A percentile compares a stretch with the other conserved stretches of the same genome.
phyloP scores from a whole-genome alignment of 2,888 invertebrate genomes.

The Silvanus unidentatus region DNA sequence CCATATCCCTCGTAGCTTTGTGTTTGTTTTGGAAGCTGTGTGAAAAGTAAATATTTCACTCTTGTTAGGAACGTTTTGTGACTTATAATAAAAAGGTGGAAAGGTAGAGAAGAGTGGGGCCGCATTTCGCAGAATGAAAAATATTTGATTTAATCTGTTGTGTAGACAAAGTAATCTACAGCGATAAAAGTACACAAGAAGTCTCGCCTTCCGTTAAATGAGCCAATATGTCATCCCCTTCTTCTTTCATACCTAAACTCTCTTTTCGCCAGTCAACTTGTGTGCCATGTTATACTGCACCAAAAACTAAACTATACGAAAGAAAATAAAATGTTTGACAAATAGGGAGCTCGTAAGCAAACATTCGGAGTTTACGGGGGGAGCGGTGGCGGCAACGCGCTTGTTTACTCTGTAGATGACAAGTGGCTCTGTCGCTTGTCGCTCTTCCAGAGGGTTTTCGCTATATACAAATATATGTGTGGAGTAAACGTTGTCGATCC shows the following conservation, averaged over 20 bases:
- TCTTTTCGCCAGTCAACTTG: too few species aligned
- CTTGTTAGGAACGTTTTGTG: background rate
- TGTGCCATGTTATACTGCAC: slow-evolving; percentile 20
- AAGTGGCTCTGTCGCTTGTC: slow-evolving; percentile 35
- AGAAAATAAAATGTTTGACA: slow-evolving; percentile 47
- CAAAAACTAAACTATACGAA: slow-evolving; percentile 34
- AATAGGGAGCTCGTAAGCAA: slow-evolving; percentile 45
- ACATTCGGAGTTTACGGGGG: slow-evolving; percentile 33
- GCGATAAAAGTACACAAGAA: slow-evolving; percentile 46
- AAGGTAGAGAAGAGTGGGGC: background rate
- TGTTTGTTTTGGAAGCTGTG: too few species aligned
- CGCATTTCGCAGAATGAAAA: slow-evolving; percentile 37
- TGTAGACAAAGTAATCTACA: slow-evolving; percentile 46
- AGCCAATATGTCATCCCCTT: slow-evolving; percentile 41
- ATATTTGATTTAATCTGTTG: slow-evolving; percentile 48
- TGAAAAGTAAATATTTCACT: slow-evolving; percentile 2
- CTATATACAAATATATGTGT: slow-evolving; percentile 12
- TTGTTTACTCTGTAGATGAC: slow-evolving; percentile 44
- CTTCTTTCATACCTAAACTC: slow-evolving; percentile 10
- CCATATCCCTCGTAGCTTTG: too few species aligned
- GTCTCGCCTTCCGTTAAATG: slow-evolving; percentile 41
- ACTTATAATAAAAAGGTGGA: background rate
- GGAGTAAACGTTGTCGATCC: slow-evolving; percentile 29
- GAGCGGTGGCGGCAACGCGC: too few species aligned
- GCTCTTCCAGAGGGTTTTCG: slow-evolving; percentile 22